Base-by-base conservation (phyloP, 2,113 vertebrate genomes). In the Stictonetta naevosa region DNA sequence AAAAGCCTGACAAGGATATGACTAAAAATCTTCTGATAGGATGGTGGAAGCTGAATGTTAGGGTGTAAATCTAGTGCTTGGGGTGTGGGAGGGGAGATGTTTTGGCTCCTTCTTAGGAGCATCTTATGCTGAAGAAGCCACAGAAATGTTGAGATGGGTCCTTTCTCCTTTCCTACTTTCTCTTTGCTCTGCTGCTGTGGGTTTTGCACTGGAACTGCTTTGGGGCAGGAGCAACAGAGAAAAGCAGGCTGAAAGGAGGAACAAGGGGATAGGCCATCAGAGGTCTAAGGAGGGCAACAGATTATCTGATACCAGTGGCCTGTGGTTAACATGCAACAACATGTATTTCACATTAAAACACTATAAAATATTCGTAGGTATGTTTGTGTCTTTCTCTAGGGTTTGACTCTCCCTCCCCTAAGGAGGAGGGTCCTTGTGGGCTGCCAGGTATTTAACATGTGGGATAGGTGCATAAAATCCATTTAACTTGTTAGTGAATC, bases 401-500 rank as follows among this genome's bases (percentile, higher is more conserved):
- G 81, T 83, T 88, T 71, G 77, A 88, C 71, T 72, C 66, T 67
- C 42, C 67, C 22, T 84, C 59, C 76, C 88, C 0, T 59, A 95
- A 88, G 68, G 21, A 58, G 71, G 86, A 76, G 8, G 2, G 42
- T 68, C 66, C 90, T 83, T 0, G 3, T 66, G 80, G 82, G 86
- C 34, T 87, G 28, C 52, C 76, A 89, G 90, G 92, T 95, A 78
- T 96, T 94, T 89, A 93, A 75, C 75, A 38, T 1, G 1, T 81
- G 78, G 71, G 91, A 68, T 22, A 73, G 44, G 88, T 91, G 81
- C 93, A 88, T 40, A 75, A 96, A 96, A 97, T 83, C 93, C 86
- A 91, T 96, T 95, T 94, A 91, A 52, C 83, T 69, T 85, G 94
- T 77, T 94, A 92, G 77, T 9, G 83, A 95, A 94, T 92, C 92